Evolutionary conservation across 92 coral and sea anemone genomes (phyloP).

Genomic region (Parazoanthus darwini): DNA sequence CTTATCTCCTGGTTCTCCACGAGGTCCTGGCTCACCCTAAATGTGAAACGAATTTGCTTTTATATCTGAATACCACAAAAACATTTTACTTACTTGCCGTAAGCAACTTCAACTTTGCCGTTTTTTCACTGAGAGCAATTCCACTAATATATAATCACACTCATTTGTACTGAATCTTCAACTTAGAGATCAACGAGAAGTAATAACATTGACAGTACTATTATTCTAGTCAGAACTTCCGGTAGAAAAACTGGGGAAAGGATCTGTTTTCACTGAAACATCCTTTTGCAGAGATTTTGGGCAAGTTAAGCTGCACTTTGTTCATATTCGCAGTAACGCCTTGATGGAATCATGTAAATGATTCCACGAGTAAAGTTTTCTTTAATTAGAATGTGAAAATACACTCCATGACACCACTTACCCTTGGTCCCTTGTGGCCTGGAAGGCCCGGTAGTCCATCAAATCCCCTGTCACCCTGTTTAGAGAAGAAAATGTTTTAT

Average conservation of each 20-base stretch:
- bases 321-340: too few relatives aligned
- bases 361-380: too few relatives aligned
- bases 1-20: conserved; percentile 87
- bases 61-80: not conserved
- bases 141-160: not conserved
- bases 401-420: not conserved
- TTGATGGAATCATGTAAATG: too few relatives aligned
- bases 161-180: too few relatives aligned
- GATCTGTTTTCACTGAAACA: too few relatives aligned
- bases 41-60: not conserved
- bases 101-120: not conserved
- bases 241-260: not conserved
- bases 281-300: too few relatives aligned
- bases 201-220: too few relatives aligned
- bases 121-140: not conserved
- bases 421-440: conserved; percentile 38
- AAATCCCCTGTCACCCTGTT: conserved; percentile 42
- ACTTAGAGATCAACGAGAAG: too few relatives aligned
- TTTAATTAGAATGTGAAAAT: not conserved
- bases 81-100: too few relatives aligned
- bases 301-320: too few relatives aligned
- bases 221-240: not conserved
- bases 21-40: conserved; percentile 74
- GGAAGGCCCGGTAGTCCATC: conserved; percentile 41
- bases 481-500: not conserved